Evolutionary conservation across 2,888 invertebrate genomes (phyloP), one percentile per base, ranked within the genome.

Genomic region (Mycalesis mineus): DNA sequence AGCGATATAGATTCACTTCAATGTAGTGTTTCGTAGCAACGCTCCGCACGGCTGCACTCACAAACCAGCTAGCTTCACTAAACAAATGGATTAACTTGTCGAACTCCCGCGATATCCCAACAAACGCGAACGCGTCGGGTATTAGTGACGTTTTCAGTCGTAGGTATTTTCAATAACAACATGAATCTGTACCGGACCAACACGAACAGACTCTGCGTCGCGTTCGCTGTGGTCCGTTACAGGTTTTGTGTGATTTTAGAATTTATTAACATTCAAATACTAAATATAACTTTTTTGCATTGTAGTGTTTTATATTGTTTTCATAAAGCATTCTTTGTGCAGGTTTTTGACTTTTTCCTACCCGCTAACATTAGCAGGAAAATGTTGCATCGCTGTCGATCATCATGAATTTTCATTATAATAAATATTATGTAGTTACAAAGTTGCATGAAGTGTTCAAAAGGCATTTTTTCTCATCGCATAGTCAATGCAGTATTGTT

Each of bases 341-440:
- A 88, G 87, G 87, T 88, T 82, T 47, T 88, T 88, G 82, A 84
- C 77, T 85, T 88, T 86, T 84, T 83, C 80, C 88, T 84, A 83
- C 82, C 82, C 82, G 86, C 87, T 88, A 88, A 89, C 88, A 83
- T 79, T 84, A 85, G 89, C 88, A 88, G 85, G 86, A 88, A 89
- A 88, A 88, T 88, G 88, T 88, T 89, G 88, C 88, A 83, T 86
- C 84, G 84, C 82, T 85, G 81, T 82, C 75, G 75, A 75, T 76
- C 79, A 72, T 76, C 69, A 73, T 77, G 73, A 78, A 74, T 73
- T n/a, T n/a, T 78, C 70, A 75, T 67, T 75, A 13, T 22, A 22
- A 22, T 22, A 22, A n/a, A 4, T 22, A 22, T 22, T 73, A 65
- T 64, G 71, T 67, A 71, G 73, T 74, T 73, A 76, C 67, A 70